Evolutionary conservation across 2,888 invertebrate genomes (phyloP).

Genomic region (Boloria euphrosyne): DNA sequence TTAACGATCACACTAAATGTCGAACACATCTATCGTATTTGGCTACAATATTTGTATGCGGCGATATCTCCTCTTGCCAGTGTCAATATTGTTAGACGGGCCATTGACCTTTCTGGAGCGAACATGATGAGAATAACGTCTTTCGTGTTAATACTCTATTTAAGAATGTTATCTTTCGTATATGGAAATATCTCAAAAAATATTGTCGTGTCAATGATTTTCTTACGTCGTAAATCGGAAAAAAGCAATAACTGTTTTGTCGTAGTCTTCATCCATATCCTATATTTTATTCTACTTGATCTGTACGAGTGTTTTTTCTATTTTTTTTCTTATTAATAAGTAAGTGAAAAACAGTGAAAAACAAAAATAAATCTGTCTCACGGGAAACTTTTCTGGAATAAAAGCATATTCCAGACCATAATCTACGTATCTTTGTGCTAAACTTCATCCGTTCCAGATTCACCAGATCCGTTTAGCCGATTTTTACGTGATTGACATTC

Average conservation of each 20-base stretch:
- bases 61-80: constrained; percentile 67
- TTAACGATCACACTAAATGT: constrained; percentile 22
- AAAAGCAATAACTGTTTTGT: not conserved
- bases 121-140: constrained; percentile 48
- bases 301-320: no score
- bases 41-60: constrained; percentile 68
- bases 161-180: constrained; percentile 31
- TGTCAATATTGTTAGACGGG: constrained; percentile 72
- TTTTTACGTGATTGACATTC: no score
- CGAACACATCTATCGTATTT: constrained; percentile 60
- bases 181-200: constrained; percentile 25
- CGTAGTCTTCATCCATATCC: not conserved
- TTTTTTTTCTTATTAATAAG: no score
- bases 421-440: no score
- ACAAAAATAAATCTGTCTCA: no score
- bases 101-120: constrained; percentile 63
- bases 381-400: no score
- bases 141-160: constrained; percentile 40
- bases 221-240: constrained; percentile 18
- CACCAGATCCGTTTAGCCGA: no score
- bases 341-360: no score
- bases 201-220: constrained; percentile 30
- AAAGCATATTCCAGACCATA: no score
- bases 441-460: no score
- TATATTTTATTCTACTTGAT: not conserved